Evolutionary conservation across 92 coral and sea anemone species (phyloP).

Genomic region (Epizoanthus rinbou): DNA sequence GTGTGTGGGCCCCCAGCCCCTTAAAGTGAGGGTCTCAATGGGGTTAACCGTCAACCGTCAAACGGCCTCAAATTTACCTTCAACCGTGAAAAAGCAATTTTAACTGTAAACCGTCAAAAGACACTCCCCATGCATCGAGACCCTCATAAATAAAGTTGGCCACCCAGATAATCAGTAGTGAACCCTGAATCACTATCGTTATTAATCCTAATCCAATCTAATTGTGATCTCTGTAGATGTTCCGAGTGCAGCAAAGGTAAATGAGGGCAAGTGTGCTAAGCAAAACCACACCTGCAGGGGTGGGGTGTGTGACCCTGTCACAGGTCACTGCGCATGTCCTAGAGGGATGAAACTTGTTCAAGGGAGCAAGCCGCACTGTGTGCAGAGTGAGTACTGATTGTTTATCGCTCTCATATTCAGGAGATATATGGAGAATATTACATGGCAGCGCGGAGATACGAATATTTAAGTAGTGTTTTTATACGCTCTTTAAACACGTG

Average conservation of each 20-base stretch:
- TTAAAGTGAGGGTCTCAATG: no score
- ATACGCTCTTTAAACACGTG: no score
- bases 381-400: conserved; percentile 51
- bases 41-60: no score
- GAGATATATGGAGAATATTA: no score
- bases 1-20: no score
- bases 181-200: neutral
- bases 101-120: no score
- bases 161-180: no score
- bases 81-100: no score
- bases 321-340: conserved; percentile 71
- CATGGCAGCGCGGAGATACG: no score
- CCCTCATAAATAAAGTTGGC: neutral
- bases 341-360: conserved; percentile 50
- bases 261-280: conserved; percentile 43
- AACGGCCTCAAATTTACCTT: no score
- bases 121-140: no score
- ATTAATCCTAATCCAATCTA: neutral
- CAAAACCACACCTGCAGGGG: conserved; percentile 55
- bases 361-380: conserved; percentile 38
- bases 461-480: no score
- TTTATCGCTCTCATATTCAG: neutral
- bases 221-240: conserved; percentile 53
- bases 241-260: conserved; percentile 51
- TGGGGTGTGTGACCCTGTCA: conserved; percentile 74